Evolutionary conservation across 1,140 invertebrate genomes (phyloP), one percentile per base, ranked within the genome.

Genomic region (Drosophila kurseongensis): DNA sequence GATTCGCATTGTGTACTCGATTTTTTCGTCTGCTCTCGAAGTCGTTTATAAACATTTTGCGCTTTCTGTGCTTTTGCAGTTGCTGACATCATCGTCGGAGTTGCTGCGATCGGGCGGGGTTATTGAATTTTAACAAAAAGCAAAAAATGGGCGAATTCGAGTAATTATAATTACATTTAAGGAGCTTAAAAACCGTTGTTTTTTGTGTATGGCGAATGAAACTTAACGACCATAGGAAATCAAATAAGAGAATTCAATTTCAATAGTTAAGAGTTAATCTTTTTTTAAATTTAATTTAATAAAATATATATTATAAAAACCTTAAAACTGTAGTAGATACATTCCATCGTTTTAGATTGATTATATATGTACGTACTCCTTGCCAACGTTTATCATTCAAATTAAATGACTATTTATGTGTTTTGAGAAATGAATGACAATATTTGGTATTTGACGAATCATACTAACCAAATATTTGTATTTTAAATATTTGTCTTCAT

Each of bases 81-180:
- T 63, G 81, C 81, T 85, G 81, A 84, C 77, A 80, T 84, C 80
- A 84, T 84, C 80, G 52, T 42, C 44, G 51, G 12, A 13, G 36
- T 41, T 32, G 56, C 45, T 16, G 29, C 68, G 67, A 42, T 32
- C 59, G 40, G 61, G 76, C 72, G 66, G 66, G 82, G 73, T 75
- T 84, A 81, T 86, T 86, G 74, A 77, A 80, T 80, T 67, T 74
- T 32, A 65, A 55, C 29, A 75, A 36, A 75, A 75, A 51, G 8
- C 29, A n/a, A 54, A 56, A 63, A 57, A 50, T 74, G 51, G 47
- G 57, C 66, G 36, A 63, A 41, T 38, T 48, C 41, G 29, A 51
- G 71, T 57, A 47, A 56, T 63, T 63, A 63, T 74, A 75, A 50
- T 62, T 75, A 55, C 51, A 55, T 62, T 59, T 55, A 69, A 71